Base-by-base conservation (phyloP, 2,113 vertebrate species). In the Marcusenius ussheri region DNA sequence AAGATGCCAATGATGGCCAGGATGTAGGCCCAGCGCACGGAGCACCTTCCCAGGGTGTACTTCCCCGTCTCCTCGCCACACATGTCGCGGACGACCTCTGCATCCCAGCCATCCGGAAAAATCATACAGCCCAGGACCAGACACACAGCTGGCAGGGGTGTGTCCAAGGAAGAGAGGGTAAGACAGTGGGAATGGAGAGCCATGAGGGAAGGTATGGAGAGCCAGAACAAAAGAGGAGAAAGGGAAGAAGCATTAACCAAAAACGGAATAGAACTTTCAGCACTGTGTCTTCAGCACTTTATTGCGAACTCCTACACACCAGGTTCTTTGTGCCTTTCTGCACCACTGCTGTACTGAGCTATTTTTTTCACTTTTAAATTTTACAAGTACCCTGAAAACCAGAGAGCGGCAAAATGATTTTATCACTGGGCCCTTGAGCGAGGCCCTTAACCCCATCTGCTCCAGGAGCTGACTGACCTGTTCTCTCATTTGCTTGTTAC, bases 101-200 rank as follows among this genome's bases (percentile, higher is more conserved):
- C 97, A 91, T 99, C 98, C 98, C 98, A 99, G 93, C 98, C 98
- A 89, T 99, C 97, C 0, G 98, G 98, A 94, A 98, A 99, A 95
- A 99, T 99, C 97, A 99, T 98, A 94, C 98, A 99, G 93, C 98
- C 98, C 94, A 99, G 97, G 91, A 99, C 96, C 95, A 99, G 96
- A 94, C 97, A 99, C 94, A 97, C 97, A 95, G 97, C 98, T 99
- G 93, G 88, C 90, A 93, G 91, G 92, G 46, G 87, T 49, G 93
- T 91, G 45, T 47, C 42, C 45, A 49, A 50, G 91, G 89, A 88
- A 90, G 92, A 88, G 93, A 92, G 90, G 89, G 86, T 42, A 1
- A 84, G 56, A 88, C 39, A 6, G 51, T 21, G 19, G 90, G n/a
- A 35, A n/a, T 35, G 49, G 49, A 0, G 15, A 35, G 13, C 58